Evolutionary conservation across 1,140 invertebrate genomes (phyloP).

Genomic region (Dendrolimus punctatus): DNA sequence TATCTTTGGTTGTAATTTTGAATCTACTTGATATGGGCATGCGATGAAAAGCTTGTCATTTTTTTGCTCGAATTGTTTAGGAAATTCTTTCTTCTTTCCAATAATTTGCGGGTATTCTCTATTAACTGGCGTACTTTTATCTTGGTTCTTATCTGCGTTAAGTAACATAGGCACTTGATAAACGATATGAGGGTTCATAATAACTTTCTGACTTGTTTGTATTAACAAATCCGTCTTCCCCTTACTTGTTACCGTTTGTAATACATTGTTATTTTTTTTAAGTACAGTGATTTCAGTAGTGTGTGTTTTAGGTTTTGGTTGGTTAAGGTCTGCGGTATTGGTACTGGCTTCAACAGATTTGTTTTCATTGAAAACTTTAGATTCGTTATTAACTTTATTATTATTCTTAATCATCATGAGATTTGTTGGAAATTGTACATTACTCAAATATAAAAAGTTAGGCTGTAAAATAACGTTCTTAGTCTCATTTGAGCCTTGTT

Average conservation of each 20-base stretch:
- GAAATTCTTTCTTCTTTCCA: constrained; percentile 28
- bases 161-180: constrained; percentile 62
- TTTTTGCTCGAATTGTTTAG: constrained; percentile 33
- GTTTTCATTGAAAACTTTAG: neutral
- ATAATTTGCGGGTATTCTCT: constrained; percentile 32
- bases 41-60: constrained; percentile 49
- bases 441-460: constrained; percentile 63
- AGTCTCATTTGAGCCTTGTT: constrained; percentile 25
- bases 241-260: constrained; percentile 43
- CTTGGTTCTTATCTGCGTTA: constrained; percentile 41
- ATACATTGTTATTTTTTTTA: constrained; percentile 39
- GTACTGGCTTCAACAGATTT: constrained; percentile 2
- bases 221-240: constrained; percentile 24
- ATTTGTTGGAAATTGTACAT: constrained; percentile 59
- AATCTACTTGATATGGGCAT: constrained; percentile 52
- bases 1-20: constrained; percentile 53
- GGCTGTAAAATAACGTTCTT: constrained; percentile 52
- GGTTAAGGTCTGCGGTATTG: constrained; percentile 5
- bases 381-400: constrained; percentile 28
- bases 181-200: constrained; percentile 55
- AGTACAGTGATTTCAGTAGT: constrained; percentile 45
- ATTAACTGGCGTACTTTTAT: constrained; percentile 26
- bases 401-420: constrained; percentile 61
- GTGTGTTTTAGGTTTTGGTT: constrained; percentile 11
- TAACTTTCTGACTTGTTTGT: constrained; percentile 45